Evolutionary conservation across 2,888 invertebrate species (phyloP).

Genomic region (Caenorhabditis doughertyi): DNA sequence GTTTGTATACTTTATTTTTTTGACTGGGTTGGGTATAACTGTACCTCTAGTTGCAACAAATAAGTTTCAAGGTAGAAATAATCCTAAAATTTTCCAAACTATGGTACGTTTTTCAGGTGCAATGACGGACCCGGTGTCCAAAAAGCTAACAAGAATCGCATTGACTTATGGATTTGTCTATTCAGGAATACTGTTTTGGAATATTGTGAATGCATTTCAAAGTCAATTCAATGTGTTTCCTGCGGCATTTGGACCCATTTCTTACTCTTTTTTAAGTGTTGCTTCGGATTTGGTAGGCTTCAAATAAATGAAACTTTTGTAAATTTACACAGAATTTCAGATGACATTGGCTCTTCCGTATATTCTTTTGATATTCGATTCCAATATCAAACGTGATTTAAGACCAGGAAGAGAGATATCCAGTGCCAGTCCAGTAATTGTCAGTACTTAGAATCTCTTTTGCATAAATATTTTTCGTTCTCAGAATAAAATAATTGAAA

Average conservation of each 20-base stretch:
- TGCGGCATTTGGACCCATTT: neutral
- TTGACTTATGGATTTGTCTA: conserved; percentile 23
- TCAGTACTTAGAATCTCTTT: neutral
- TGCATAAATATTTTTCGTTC: too few relatives aligned
- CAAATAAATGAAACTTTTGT: neutral
- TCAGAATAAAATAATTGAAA: too few relatives aligned
- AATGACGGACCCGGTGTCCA: neutral
- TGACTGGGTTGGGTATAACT: neutral
- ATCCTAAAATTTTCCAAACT: too few relatives aligned
- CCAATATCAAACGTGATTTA: conserved; percentile 8
- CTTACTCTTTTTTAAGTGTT: conserved; percentile 3
- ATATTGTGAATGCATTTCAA: neutral
- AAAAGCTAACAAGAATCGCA: conserved; percentile 23
- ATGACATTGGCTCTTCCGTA: conserved; percentile 36
- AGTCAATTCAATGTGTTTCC: neutral
- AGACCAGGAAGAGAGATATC: too few relatives aligned
- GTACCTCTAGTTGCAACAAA: neutral
- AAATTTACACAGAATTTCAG: conserved; percentile 8
- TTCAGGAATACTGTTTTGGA: conserved; percentile 32
- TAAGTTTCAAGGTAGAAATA: neutral
- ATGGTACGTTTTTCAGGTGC: neutral
- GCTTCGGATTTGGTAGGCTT: conserved; percentile 24
- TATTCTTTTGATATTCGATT: conserved; percentile 29
- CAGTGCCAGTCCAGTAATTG: too few relatives aligned
- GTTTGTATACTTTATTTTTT: neutral